A percentile compares a stretch with the other conserved stretches of the same genome.
Evolutionary conservation across 2,888 invertebrate species (phyloP).

Genomic region (Oxycera nigricornis): DNA sequence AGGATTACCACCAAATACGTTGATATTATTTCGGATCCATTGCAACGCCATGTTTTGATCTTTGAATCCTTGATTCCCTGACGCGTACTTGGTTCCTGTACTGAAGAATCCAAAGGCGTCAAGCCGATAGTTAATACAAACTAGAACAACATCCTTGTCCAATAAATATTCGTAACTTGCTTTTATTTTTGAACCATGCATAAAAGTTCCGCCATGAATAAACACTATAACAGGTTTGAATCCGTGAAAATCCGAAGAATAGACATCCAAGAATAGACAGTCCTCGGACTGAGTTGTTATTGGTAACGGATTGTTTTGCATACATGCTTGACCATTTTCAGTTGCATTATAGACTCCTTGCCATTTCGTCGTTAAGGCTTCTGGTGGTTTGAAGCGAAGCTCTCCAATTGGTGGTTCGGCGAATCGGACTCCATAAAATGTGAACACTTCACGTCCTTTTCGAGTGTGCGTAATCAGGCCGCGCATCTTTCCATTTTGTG

Average conservation of each 20-base stretch:
- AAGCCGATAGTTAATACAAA: slow-evolving; percentile 57
- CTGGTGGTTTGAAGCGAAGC: slow-evolving; percentile 59
- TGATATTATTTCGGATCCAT: slow-evolving; percentile 71
- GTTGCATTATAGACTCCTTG: slow-evolving; percentile 55
- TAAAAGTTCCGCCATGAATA: slow-evolving; percentile 31
- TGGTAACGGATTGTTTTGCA: slow-evolving; percentile 43
- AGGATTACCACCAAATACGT: slow-evolving; percentile 71
- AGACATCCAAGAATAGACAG: slow-evolving; percentile 68
- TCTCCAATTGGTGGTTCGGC: slow-evolving; percentile 59
- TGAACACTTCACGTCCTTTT: slow-evolving; percentile 57
- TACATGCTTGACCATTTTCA: slow-evolving; percentile 55
- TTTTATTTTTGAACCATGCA: background rate
- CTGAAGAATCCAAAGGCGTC: slow-evolving; percentile 66
- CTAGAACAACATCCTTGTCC: slow-evolving; percentile 56
- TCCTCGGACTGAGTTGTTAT: slow-evolving; percentile 63
- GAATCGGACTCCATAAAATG: slow-evolving; percentile 61
- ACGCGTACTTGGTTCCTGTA: slow-evolving; percentile 67
- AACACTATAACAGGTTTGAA: slow-evolving; percentile 29
- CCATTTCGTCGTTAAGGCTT: slow-evolving; percentile 54
- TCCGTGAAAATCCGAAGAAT: slow-evolving; percentile 55
- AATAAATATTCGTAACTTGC: slow-evolving; percentile 54
- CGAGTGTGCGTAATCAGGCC: slow-evolving; percentile 58
- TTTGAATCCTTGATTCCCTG: slow-evolving; percentile 72
- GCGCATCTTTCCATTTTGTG: slow-evolving; percentile 53
- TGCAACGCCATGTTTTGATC: slow-evolving; percentile 71